phyloP scores from a whole-genome alignment of 1,140 invertebrate genomes.

The Acarapis woodi region DNA sequence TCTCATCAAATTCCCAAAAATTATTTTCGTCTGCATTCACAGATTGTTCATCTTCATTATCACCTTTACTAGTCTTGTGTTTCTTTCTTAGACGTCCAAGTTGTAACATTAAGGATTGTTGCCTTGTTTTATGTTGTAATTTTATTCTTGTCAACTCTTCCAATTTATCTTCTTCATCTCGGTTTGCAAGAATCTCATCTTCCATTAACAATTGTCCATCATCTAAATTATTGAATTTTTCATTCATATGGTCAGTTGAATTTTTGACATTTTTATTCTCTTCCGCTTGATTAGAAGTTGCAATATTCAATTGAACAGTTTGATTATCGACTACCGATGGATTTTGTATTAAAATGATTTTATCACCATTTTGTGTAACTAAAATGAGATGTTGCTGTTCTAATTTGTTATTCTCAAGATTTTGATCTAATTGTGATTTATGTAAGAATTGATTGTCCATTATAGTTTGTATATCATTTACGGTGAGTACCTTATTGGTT shows the following conservation, averaged over 20 bases:
- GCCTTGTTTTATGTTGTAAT: background rate
- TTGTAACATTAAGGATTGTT: background rate
- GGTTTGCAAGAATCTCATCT: no score
- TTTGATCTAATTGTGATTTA: background rate
- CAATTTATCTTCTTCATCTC: no score
- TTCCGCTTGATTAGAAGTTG: no score
- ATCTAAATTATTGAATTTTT: background rate
- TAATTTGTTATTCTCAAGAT: background rate
- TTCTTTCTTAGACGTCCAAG: background rate
- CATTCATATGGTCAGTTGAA: background rate
- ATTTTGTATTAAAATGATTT: background rate
- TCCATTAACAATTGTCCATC: no score
- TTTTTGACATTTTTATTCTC: no score
- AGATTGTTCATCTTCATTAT: background rate
- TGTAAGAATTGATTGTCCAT: background rate
- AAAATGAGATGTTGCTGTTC: background rate
- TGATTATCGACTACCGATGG: background rate
- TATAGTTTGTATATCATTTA: no score
- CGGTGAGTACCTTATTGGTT: no score
- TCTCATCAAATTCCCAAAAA: no score
- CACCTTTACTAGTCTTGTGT: background rate
- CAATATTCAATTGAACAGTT: no score
- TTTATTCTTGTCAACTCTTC: background rate
- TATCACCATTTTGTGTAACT: constrained; percentile 1
- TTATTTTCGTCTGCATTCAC: no score